Conservation (phyloP, 2,888 invertebrate genomes). For the Machimus atricapillus region DNA sequence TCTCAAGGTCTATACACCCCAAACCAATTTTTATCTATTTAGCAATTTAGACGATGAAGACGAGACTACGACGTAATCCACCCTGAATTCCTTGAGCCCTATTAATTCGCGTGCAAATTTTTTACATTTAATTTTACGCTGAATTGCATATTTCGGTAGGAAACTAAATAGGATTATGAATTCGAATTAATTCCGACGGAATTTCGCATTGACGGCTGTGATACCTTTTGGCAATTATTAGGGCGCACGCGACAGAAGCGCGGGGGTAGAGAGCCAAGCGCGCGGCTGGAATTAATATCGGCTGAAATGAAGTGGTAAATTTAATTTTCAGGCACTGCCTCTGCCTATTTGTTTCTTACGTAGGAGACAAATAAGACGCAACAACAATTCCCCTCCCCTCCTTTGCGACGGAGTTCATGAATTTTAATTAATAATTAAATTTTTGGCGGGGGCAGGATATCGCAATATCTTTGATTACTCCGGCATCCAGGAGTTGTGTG, state of each 20-base stretch:
- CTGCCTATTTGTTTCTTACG: constrained; percentile 9
- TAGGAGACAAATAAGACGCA: not conserved
- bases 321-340: constrained; percentile 6
- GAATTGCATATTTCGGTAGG: constrained; percentile 1
- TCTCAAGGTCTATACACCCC: not conserved
- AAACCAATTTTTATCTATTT: not conserved
- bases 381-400: not conserved
- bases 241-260: not conserved
- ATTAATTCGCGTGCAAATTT: not conserved
- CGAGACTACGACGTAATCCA: not conserved
- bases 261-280: not conserved
- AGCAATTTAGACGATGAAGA: not conserved
- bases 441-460: constrained; percentile 1
- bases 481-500: not conserved
- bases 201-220: not conserved
- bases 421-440: constrained; percentile 31
- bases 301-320: constrained; percentile 23
- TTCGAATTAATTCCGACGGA: constrained; percentile 17
- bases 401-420: not conserved
- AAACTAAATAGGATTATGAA: constrained; percentile 7
- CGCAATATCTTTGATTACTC: constrained; percentile 10
- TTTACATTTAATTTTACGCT: not conserved
- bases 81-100: not conserved
- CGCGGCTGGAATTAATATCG: not conserved
- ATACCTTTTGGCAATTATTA: constrained; percentile 13